Evolutionary conservation across 2,113 vertebrate genomes (phyloP).

Genomic region (Tyrannus savana): DNA sequence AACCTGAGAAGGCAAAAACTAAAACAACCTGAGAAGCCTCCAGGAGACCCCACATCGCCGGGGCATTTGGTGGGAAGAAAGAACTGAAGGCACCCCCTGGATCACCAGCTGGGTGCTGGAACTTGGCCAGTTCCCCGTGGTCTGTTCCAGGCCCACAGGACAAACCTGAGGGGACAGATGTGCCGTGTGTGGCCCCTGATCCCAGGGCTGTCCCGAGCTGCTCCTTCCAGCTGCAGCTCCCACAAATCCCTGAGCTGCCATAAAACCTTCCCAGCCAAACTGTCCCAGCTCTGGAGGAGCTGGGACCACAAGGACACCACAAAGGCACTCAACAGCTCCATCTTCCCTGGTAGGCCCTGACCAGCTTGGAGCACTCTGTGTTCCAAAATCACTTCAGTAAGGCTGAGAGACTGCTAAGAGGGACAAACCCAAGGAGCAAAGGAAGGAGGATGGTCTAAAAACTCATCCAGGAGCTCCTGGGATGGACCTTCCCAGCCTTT

Average conservation of each 20-base stretch:
- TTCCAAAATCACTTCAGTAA: neutral
- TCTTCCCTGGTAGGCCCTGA: neutral
- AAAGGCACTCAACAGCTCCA: neutral
- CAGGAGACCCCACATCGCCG: rapidly evolving
- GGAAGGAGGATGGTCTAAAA: neutral
- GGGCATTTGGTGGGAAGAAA: neutral
- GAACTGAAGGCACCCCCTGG: neutral
- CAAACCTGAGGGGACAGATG: neutral
- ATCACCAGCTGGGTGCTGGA: neutral
- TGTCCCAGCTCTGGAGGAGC: neutral
- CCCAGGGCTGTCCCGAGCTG: neutral
- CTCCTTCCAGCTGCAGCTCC: neutral
- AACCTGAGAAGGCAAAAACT: neutral
- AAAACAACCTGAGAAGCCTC: neutral
- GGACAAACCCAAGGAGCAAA: neutral
- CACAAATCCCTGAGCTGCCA: neutral
- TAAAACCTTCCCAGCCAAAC: neutral
- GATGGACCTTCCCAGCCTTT: neutral
- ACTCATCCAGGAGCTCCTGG: neutral
- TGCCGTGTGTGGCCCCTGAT: neutral
- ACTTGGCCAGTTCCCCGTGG: neutral
- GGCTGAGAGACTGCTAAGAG: neutral
- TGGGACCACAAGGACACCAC: neutral
- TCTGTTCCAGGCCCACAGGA: neutral
- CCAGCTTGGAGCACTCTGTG: neutral